These are phyloP conservation scores for Zoanthus solanderi DNA, from an alignment of 92 coral and sea anemone genomes.

Conservation along the genomic window DNA sequence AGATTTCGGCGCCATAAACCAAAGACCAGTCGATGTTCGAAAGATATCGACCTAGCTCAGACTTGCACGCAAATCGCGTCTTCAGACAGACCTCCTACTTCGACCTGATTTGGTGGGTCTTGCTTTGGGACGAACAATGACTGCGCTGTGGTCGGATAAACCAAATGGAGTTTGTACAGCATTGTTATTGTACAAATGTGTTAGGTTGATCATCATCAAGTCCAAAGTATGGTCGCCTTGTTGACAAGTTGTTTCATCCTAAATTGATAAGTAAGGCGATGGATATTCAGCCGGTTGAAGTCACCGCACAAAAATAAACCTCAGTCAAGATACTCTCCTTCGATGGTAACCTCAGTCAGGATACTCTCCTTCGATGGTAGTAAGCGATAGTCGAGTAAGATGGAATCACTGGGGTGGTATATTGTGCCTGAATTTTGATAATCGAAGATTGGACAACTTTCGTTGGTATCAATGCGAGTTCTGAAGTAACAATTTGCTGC, in stretches of 20 bases:
- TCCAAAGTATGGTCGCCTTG: constrained; percentile 60
- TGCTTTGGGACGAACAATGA: neutral
- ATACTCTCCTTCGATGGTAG: constrained; percentile 44
- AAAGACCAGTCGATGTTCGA: constrained; percentile 57
- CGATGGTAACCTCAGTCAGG: constrained; percentile 38
- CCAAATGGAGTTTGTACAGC: constrained; percentile 29
- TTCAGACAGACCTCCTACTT: constrained; percentile 26
- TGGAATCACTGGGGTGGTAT: constrained; percentile 22
- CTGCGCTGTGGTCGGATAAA: too few relatives aligned
- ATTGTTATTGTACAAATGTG: constrained; percentile 60
- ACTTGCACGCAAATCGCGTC: constrained; percentile 19
- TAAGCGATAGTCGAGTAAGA: constrained; percentile 37
- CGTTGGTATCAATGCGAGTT: too few relatives aligned
- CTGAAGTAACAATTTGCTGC: too few relatives aligned
- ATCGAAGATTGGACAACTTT: too few relatives aligned
- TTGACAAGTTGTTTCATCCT: constrained; percentile 13
- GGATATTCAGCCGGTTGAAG: constrained; percentile 32
- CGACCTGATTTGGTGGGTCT: constrained; percentile 9
- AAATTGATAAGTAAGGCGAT: constrained; percentile 22
- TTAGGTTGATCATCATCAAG: constrained; percentile 50
- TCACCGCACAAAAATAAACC: neutral
- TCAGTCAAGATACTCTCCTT: neutral
- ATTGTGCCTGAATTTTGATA: constrained; percentile 48
- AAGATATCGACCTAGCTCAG: constrained; percentile 36
- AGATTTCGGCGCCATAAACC: constrained; percentile 17